Evolutionary conservation across 2,797 vertebrate species (phyloP).

Genomic region (Pantherophis vulpinus): DNA sequence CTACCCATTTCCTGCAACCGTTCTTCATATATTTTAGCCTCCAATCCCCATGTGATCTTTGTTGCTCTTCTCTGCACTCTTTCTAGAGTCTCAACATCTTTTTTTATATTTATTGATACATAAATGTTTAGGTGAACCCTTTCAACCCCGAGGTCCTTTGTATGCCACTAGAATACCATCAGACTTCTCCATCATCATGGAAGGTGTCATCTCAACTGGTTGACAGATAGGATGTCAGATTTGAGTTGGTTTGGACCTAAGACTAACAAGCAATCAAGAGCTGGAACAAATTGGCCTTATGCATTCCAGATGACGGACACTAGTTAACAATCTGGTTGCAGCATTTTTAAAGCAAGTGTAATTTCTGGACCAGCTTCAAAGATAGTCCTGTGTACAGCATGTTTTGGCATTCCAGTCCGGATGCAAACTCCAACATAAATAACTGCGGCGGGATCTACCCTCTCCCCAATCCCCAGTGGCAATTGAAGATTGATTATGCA

Average conservation of each 20-base stretch:
- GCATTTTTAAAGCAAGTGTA: neutral
- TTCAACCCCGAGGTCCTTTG: neutral
- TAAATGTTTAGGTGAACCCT: neutral
- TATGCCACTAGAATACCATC: neutral
- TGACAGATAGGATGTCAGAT: neutral
- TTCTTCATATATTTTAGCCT: neutral
- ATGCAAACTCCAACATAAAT: neutral
- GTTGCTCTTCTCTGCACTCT: neutral
- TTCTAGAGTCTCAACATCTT: too few species aligned
- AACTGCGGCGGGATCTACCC: neutral
- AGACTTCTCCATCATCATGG: neutral
- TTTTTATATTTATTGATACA: neutral
- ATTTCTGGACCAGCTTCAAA: neutral
- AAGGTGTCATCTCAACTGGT: neutral
- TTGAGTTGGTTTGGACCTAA: neutral
- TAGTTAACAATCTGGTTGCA: neutral
- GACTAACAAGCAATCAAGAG: neutral
- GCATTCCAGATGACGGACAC: neutral
- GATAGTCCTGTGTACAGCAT: neutral
- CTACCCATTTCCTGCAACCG: neutral
- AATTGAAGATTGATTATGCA: neutral
- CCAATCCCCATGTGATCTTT: neutral
- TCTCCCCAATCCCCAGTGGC: neutral
- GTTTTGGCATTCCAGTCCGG: neutral
- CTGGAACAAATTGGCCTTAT: neutral